Conservation (phyloP, 1,140 invertebrate species). For the Reticulitermes speratus region DNA sequence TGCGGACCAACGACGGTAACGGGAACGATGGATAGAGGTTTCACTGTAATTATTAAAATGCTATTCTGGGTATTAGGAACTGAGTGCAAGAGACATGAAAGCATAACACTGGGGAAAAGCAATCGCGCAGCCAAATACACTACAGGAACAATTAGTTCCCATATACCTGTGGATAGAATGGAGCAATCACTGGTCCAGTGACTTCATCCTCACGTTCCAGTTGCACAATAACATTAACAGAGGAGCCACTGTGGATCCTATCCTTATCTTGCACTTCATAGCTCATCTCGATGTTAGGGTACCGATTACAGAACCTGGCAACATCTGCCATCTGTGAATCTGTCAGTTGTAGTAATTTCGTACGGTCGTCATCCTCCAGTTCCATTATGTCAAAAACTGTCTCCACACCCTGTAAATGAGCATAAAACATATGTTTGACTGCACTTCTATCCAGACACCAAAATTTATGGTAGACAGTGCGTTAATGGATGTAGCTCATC, state of each 20-base stretch:
- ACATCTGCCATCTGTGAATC: constrained; percentile 94
- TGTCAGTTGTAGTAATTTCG: constrained; percentile 78
- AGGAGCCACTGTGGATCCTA: constrained; percentile 70
- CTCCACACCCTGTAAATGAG: constrained; percentile 70
- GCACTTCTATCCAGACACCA: too few relatives aligned
- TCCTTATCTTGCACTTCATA: constrained; percentile 90
- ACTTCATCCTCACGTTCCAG: constrained; percentile 96
- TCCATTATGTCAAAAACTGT: constrained; percentile 99
- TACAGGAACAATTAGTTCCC: too few relatives aligned
- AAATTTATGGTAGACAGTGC: too few relatives aligned
- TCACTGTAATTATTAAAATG: too few relatives aligned
- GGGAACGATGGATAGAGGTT: too few relatives aligned
- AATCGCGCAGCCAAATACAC: too few relatives aligned
- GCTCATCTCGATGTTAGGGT: constrained; percentile 97
- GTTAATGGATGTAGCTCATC: too few relatives aligned
- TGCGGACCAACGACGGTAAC: too few relatives aligned
- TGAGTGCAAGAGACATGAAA: too few relatives aligned
- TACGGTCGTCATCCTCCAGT: constrained; percentile 91
- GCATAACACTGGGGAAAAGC: too few relatives aligned
- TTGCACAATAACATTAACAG: constrained; percentile 86
- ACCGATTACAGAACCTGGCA: constrained; percentile 96
- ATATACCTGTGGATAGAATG: constrained; percentile 89
- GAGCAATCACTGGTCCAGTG: constrained; percentile 94
- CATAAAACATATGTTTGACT: not conserved
- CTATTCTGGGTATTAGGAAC: too few relatives aligned